phyloP scores from a whole-genome alignment of 2,113 vertebrate genomes.

The Trinectes maculatus region DNA sequence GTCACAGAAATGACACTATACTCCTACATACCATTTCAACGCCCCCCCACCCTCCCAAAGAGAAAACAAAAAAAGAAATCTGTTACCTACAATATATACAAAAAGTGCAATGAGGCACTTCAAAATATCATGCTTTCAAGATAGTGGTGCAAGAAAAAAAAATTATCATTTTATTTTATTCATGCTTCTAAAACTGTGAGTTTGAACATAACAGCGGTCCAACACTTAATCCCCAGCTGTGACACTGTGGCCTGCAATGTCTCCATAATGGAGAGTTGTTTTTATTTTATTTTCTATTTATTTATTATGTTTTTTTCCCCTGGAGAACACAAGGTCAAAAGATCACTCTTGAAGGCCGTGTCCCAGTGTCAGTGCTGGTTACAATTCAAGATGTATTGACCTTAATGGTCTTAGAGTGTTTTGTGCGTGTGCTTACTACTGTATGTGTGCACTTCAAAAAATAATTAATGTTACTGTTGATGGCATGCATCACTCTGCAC shows the following conservation, averaged over 20 bases:
- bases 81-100: constrained; percentile 91
- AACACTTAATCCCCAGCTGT: constrained; percentile 76
- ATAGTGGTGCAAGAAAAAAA: constrained; percentile 80
- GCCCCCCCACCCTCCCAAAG: constrained; percentile 37
- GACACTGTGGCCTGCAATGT: constrained; percentile 45
- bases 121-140: constrained; percentile 88
- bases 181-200: constrained; percentile 83
- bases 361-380: constrained; percentile 42
- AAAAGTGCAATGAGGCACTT: constrained; percentile 92
- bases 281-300: constrained; percentile 19
- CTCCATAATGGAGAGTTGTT: constrained; percentile 41
- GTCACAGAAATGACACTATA: constrained; percentile 84
- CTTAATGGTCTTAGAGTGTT: constrained; percentile 38
- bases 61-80: constrained; percentile 73
- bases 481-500: constrained; percentile 10
- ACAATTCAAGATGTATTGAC: constrained; percentile 30
- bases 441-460: constrained; percentile 5
- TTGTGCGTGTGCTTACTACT: not conserved
- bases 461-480: not conserved
- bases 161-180: constrained; percentile 68
- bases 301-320: constrained; percentile 39
- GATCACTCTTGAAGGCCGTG: constrained; percentile 25
- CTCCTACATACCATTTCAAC: constrained; percentile 85
- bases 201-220: constrained; percentile 69
- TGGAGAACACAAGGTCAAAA: constrained; percentile 70